Conservation (phyloP, 2,888 invertebrate species). For the Mythimna loreyi region DNA sequence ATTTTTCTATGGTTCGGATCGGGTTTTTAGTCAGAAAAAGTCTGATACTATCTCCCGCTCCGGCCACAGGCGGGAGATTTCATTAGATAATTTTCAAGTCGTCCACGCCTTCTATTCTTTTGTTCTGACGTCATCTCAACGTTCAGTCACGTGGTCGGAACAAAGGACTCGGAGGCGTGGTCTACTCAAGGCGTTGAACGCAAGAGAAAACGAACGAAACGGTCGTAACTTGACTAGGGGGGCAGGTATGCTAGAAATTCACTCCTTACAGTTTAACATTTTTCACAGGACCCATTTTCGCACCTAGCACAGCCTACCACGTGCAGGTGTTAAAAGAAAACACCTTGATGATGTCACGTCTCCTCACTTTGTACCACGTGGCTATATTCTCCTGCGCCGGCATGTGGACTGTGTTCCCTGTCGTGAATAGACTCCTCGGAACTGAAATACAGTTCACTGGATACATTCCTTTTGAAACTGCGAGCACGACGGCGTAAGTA, state of each 20-base stretch:
- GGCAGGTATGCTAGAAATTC: not conserved
- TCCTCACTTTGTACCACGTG: constrained; percentile 73
- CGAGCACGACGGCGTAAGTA: constrained; percentile 74
- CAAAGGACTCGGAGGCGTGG: no score
- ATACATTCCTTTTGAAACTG: constrained; percentile 81
- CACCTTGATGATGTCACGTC: constrained; percentile 73
- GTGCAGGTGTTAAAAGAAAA: constrained; percentile 72
- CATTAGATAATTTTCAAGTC: no score
- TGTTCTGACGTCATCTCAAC: no score
- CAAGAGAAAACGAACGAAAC: no score
- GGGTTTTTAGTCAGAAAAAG: no score
- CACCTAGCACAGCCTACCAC: constrained; percentile 72
- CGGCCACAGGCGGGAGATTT: no score
- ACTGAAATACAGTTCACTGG: constrained; percentile 76
- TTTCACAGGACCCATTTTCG: constrained; percentile 73
- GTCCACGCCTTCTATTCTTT: no score
- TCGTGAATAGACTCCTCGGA: constrained; percentile 75
- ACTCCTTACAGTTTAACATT: not conserved
- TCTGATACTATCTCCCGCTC: no score
- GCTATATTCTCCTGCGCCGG: constrained; percentile 69
- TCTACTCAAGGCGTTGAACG: no score
- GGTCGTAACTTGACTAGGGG: no score
- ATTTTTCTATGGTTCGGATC: no score
- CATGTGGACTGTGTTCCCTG: constrained; percentile 76
- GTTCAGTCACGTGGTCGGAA: no score